A percentile compares a stretch with the other conserved stretches of the same genome.
phyloP scores from a whole-genome alignment of 2,113 vertebrate species.

The Hippoglossus stenolepis region DNA sequence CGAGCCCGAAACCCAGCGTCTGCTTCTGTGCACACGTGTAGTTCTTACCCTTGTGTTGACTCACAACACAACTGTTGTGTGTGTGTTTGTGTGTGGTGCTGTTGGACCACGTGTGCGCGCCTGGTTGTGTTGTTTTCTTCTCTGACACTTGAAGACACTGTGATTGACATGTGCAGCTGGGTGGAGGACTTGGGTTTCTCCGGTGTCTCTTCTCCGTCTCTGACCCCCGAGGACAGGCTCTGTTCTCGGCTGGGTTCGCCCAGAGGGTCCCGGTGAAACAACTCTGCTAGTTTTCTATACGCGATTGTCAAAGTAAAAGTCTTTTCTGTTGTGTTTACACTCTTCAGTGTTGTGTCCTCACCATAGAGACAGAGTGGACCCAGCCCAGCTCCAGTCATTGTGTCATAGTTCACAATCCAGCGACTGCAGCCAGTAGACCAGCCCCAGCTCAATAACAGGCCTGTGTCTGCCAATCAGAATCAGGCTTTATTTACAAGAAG shows the following conservation, averaged over 20 bases:
- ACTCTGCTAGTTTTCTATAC: not conserved
- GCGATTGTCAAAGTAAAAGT: too few species aligned
- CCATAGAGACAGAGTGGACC: slow-evolving; percentile 33
- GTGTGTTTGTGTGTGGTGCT: not conserved
- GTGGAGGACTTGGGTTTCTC: slow-evolving; percentile 14
- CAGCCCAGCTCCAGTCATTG: slow-evolving; percentile 33
- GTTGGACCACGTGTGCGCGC: slow-evolving; percentile 16
- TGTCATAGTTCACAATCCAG: slow-evolving; percentile 10
- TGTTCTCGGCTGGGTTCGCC: not conserved
- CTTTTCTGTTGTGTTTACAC: not conserved
- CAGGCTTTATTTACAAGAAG: not conserved
- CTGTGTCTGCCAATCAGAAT: not conserved
- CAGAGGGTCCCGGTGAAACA: not conserved
- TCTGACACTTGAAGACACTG: not conserved
- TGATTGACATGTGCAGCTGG: slow-evolving; percentile 62
- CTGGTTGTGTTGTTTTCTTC: not conserved
- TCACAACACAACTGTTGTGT: not conserved
- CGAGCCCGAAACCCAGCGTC: not conserved
- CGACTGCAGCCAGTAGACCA: slow-evolving; percentile 7
- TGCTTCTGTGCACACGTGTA: not conserved
- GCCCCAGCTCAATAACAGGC: slow-evolving; percentile 2
- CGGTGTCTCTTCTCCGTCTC: not conserved
- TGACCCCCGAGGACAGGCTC: not conserved
- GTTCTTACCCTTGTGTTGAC: not conserved
- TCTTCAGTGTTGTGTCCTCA: slow-evolving; percentile 11